phyloP scores from a whole-genome alignment of 2,888 invertebrate species.

The Drosophila nr. medialis region DNA sequence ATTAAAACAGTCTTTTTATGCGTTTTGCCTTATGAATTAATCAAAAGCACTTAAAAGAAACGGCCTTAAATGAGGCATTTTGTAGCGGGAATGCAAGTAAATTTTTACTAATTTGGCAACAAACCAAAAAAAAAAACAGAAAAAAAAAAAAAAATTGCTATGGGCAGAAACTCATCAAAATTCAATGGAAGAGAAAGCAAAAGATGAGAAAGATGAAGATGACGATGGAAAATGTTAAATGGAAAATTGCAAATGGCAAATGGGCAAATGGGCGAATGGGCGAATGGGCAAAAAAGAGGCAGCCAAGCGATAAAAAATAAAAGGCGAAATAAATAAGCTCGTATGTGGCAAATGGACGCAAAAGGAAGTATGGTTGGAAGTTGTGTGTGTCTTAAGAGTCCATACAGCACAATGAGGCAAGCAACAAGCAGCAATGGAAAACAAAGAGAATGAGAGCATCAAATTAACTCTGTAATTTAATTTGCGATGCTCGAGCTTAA shows the following conservation, averaged over 20 bases:
- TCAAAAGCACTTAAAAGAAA: not conserved
- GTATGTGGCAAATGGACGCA: slow-evolving; percentile 4
- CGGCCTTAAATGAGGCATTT: slow-evolving; percentile 17
- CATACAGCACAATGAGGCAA: not conserved
- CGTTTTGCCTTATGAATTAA: not conserved
- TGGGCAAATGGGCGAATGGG: slow-evolving; percentile 14
- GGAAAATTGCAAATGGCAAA: slow-evolving; percentile 31
- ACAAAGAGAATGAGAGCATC: not conserved
- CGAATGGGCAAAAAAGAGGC: slow-evolving; percentile 6
- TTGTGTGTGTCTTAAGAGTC: slow-evolving; percentile 6
- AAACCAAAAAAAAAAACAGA: not conserved
- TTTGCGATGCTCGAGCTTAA: slow-evolving; percentile 65
- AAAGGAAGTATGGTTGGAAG: not conserved
- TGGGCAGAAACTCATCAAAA: slow-evolving; percentile 52
- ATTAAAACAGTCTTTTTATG: too few species aligned
- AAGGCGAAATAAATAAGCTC: slow-evolving; percentile 40
- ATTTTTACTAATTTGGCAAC: slow-evolving; percentile 35
- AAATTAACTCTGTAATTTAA: slow-evolving; percentile 74
- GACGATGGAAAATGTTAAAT: slow-evolving; percentile 18
- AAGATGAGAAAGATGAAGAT: not conserved
- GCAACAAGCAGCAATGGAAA: not conserved
- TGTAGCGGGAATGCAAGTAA: slow-evolving; percentile 38
- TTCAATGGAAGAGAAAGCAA: slow-evolving; percentile 14
- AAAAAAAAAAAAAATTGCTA: not conserved
- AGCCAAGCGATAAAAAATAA: slow-evolving; percentile 20